These are phyloP conservation scores for Trogon melanurus DNA, from an alignment of 2,113 vertebrate genomes.

Conservation along the genomic window DNA sequence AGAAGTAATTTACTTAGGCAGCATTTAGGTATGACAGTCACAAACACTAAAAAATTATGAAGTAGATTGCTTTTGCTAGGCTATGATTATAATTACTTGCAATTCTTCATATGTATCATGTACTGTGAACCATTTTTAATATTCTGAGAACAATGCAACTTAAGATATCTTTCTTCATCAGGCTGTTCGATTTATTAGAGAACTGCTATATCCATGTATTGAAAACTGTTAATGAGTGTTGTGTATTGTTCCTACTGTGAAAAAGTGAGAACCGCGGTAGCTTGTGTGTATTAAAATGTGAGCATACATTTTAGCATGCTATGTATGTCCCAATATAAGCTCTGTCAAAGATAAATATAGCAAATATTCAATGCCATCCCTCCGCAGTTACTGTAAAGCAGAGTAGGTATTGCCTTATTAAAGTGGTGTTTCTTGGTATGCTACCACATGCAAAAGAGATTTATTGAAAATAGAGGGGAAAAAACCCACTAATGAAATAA, in stretches of 20 bases:
- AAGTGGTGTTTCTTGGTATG: background rate
- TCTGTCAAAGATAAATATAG: background rate
- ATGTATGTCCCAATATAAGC: background rate
- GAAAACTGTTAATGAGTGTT: background rate
- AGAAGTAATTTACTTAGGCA: background rate
- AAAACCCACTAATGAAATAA: background rate
- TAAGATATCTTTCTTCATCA: background rate
- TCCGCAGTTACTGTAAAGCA: background rate
- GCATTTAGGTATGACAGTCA: background rate
- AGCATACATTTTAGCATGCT: background rate
- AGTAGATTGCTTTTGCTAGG: conserved; percentile 19
- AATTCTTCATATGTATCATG: background rate
- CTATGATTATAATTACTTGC: conserved; percentile 24
- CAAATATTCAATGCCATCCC: background rate
- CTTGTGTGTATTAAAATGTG: background rate
- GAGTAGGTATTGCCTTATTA: background rate
- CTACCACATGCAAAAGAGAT: background rate
- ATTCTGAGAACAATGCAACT: conserved; percentile 36
- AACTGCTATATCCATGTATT: background rate
- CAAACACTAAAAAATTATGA: background rate
- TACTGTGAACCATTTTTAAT: conserved; percentile 2
- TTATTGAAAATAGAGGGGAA: background rate
- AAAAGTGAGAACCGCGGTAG: background rate
- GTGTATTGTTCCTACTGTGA: background rate
- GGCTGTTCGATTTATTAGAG: conserved; percentile 23